Percentiles rank a stretch among this genome's conserved stretches.
phyloP scores from a whole-genome alignment of 2,113 vertebrate species.

The Rafetus swinhoei region DNA sequence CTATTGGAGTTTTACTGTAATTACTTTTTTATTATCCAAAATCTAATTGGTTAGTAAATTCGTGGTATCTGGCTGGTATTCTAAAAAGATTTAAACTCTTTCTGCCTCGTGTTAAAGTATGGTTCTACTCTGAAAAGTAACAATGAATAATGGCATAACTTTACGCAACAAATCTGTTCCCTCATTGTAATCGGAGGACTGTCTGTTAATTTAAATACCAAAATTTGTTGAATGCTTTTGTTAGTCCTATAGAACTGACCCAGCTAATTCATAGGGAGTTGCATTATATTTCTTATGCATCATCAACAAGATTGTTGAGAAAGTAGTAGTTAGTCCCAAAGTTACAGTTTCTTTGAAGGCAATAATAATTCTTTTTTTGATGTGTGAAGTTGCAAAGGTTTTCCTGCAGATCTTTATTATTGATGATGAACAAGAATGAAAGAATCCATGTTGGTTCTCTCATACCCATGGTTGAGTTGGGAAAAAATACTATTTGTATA shows the following conservation, averaged over 20 bases:
- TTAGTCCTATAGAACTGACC: not conserved
- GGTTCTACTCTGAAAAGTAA: not conserved
- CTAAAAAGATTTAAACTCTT: not conserved
- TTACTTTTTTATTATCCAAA: too few relatives aligned
- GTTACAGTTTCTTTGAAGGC: not conserved
- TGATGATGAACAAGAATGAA: not conserved
- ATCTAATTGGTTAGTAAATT: not conserved
- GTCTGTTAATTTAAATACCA: too few relatives aligned
- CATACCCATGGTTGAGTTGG: not conserved
- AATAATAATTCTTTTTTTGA: not conserved
- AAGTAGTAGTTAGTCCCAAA: not conserved
- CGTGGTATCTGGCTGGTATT: not conserved
- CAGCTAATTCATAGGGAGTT: not conserved
- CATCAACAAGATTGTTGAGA: not conserved
- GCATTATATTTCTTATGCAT: not conserved
- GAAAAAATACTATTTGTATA: not conserved
- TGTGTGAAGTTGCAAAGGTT: not conserved
- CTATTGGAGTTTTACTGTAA: too few relatives aligned
- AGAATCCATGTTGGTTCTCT: not conserved
- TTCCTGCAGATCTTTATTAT: not conserved
- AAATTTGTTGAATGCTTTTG: not conserved
- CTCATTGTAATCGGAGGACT: not conserved
- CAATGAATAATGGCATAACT: not conserved
- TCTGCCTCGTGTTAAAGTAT: not conserved
- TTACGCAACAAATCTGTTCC: not conserved